These are phyloP conservation scores for Calameuta pallipes DNA, from an alignment of 2,888 invertebrate species.

Conservation along the genomic window DNA sequence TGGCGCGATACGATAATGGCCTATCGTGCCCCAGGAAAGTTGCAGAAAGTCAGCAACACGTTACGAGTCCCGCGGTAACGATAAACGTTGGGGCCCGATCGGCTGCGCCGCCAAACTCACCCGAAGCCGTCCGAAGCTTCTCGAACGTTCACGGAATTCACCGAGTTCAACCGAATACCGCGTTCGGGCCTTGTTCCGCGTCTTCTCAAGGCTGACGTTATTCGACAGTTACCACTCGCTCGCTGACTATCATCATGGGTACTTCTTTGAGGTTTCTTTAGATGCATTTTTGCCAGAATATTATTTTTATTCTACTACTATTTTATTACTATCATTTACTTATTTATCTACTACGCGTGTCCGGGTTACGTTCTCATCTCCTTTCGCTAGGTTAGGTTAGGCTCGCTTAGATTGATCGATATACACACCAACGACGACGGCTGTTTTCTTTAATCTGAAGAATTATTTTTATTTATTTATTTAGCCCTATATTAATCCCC, in stretches of 20 bases:
- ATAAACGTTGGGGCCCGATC: background rate
- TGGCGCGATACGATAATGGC: constrained; percentile 8
- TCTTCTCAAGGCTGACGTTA: constrained; percentile 38
- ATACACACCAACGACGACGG: background rate
- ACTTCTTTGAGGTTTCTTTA: background rate
- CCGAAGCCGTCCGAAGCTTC: background rate
- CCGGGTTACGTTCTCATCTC: background rate
- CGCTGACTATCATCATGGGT: constrained; percentile 6
- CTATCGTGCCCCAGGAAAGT: background rate
- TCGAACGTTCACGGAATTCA: background rate
- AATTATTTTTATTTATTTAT: background rate
- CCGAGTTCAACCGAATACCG: background rate
- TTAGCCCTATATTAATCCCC: background rate
- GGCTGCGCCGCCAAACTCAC: background rate
- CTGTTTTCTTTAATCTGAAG: background rate
- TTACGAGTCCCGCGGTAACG: background rate
- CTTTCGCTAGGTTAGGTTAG: background rate
- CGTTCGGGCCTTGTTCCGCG: background rate
- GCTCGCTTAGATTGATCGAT: background rate
- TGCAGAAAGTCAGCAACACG: background rate
- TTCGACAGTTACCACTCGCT: constrained; percentile 39
- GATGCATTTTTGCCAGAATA: background rate
- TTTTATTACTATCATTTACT: background rate
- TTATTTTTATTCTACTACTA: background rate
- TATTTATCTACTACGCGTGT: background rate